phyloP scores from a whole-genome alignment of 2,888 invertebrate genomes.

The Thereva unica region DNA sequence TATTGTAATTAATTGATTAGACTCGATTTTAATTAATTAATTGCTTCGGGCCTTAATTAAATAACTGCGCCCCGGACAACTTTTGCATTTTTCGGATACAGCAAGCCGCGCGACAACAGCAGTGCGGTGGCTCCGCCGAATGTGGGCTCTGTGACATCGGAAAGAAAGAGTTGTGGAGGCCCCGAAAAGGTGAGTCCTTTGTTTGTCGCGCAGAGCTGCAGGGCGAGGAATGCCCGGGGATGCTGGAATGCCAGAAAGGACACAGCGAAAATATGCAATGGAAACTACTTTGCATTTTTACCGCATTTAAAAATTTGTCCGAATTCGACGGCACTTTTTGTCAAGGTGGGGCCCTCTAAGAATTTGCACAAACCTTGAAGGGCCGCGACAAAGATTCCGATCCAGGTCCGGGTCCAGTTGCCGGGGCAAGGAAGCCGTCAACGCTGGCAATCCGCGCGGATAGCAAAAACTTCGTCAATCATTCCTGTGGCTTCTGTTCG shows the following conservation, averaged over 20 bases:
- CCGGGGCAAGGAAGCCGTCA: constrained; percentile 18
- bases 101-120: no score
- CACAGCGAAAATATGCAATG: constrained; percentile 28
- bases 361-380: constrained; percentile 32
- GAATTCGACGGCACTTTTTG: constrained; percentile 36
- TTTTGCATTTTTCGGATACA: no score
- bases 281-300: constrained; percentile 32
- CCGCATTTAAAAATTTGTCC: constrained; percentile 37
- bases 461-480: constrained; percentile 42
- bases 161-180: no score
- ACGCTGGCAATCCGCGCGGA: constrained; percentile 25
- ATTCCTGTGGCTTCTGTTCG: constrained; percentile 37
- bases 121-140: no score
- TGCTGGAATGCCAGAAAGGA: constrained; percentile 22
- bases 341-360: constrained; percentile 18
- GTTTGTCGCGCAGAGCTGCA: no score
- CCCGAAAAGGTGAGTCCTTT: no score
- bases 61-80: constrained; percentile 11
- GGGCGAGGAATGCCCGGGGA: no score
- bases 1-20: constrained; percentile 30
- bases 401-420: background rate
- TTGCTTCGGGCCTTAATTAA: constrained; percentile 31
- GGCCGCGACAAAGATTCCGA: constrained; percentile 20
- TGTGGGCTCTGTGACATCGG: no score
- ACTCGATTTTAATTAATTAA: constrained; percentile 36